phyloP scores from a whole-genome alignment of 1,140 invertebrate species.

The Drosophila guanche region DNA sequence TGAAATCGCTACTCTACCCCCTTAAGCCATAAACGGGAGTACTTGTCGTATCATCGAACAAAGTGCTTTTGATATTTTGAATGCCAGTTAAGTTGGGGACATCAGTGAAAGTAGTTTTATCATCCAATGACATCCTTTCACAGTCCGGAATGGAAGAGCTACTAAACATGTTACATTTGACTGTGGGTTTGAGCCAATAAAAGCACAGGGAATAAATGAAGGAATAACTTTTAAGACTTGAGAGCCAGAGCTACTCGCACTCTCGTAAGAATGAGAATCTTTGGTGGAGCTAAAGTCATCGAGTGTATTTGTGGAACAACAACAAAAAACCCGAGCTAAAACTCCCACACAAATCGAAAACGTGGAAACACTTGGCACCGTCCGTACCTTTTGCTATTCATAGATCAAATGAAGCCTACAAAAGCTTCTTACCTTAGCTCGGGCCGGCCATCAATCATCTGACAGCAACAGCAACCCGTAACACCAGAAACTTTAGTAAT shows the following conservation, averaged over 20 bases:
- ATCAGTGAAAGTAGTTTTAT: not conserved
- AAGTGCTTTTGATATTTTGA: too few species aligned
- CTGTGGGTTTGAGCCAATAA: not conserved
- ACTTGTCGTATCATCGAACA: too few species aligned
- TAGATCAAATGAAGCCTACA: constrained; percentile 33
- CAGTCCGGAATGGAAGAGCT: not conserved
- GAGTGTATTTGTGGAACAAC: too few species aligned
- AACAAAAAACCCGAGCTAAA: not conserved
- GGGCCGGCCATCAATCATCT: constrained; percentile 54
- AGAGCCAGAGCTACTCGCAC: too few species aligned
- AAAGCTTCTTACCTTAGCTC: constrained; percentile 14
- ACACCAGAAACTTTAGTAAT: constrained; percentile 34
- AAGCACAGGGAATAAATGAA: not conserved
- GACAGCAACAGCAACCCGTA: constrained; percentile 14
- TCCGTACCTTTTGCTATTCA: not conserved
- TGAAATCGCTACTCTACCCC: not conserved
- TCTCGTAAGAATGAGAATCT: too few species aligned
- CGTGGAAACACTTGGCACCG: constrained; percentile 6
- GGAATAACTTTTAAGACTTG: too few species aligned
- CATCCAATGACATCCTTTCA: not conserved
- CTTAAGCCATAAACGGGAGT: too few species aligned
- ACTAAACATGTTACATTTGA: not conserved
- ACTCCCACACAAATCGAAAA: constrained; percentile 6
- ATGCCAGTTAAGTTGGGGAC: too few species aligned
- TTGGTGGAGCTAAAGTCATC: not conserved